Conservation (phyloP, 1,140 invertebrate species). For the Dendroctonus ponderosae region DNA sequence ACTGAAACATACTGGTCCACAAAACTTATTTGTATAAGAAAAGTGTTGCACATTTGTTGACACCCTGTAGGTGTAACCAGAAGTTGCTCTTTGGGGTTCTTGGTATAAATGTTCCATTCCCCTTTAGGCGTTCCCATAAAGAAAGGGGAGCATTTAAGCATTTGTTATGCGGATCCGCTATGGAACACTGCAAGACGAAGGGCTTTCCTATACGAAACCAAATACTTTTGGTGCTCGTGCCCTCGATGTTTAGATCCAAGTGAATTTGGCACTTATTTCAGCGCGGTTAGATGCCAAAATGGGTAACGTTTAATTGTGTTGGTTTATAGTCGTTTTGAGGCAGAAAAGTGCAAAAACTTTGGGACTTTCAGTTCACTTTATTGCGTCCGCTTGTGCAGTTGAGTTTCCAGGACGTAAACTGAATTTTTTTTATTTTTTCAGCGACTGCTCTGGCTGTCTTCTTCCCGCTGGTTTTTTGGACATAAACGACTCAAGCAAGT, state of each 20-base stretch:
- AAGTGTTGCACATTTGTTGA: too few relatives aligned
- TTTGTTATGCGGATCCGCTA: slow-evolving; percentile 73
- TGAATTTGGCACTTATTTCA: slow-evolving; percentile 72
- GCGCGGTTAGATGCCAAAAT: slow-evolving; percentile 67
- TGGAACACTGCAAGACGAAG: slow-evolving; percentile 71
- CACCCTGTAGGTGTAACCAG: too few relatives aligned
- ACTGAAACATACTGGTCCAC: too few relatives aligned
- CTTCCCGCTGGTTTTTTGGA: slow-evolving; percentile 56
- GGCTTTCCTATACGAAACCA: slow-evolving; percentile 69
- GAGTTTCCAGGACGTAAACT: background rate
- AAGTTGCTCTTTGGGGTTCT: too few relatives aligned
- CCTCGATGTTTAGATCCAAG: slow-evolving; percentile 69
- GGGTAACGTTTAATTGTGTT: slow-evolving; percentile 48
- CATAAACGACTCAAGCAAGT: slow-evolving; percentile 39
- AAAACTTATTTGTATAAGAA: too few relatives aligned
- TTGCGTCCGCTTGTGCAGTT: background rate
- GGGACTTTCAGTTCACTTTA: background rate
- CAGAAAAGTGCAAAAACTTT: background rate
- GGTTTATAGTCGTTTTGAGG: background rate
- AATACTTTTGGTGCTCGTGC: slow-evolving; percentile 76
- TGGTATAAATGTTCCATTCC: too few relatives aligned
- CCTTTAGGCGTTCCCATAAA: slow-evolving; percentile 1
- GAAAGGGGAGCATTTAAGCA: slow-evolving; percentile 60
- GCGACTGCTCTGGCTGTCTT: slow-evolving; percentile 56
- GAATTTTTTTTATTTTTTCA: slow-evolving; percentile 46